phyloP scores from a whole-genome alignment of 2,888 invertebrate species.

The Cryptocephalus moraei region DNA sequence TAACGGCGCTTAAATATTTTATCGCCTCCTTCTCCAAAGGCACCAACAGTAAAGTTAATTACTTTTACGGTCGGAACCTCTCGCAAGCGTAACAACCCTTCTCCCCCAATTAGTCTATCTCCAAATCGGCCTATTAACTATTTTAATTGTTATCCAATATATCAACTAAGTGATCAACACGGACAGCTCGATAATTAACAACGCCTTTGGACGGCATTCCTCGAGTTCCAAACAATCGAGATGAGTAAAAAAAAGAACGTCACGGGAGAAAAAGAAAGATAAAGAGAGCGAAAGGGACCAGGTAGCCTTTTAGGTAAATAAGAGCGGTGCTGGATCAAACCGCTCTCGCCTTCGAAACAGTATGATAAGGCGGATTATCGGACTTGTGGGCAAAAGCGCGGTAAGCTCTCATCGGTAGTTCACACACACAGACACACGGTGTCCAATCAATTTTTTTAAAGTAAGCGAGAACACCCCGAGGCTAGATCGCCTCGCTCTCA shows the following conservation, averaged over 20 bases:
- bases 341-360: too few species aligned
- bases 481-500: too few species aligned
- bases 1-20: too few species aligned
- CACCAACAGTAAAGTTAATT: too few species aligned
- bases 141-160: slow-evolving; percentile 13
- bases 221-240: slow-evolving; percentile 7
- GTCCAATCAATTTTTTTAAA: too few species aligned
- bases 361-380: too few species aligned
- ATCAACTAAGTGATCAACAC: slow-evolving; percentile 5
- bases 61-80: not conserved
- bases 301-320: slow-evolving; percentile 15
- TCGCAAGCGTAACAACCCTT: slow-evolving; percentile 6
- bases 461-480: too few species aligned
- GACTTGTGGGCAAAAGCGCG: too few species aligned
- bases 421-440: too few species aligned
- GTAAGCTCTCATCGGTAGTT: too few species aligned
- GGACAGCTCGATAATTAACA: slow-evolving; percentile 8
- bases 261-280: not conserved
- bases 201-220: slow-evolving; percentile 11
- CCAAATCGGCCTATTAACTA: slow-evolving; percentile 8
- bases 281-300: slow-evolving; percentile 9
- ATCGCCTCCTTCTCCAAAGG: too few species aligned
- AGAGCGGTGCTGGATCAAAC: too few species aligned
- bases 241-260: not conserved
- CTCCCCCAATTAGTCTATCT: slow-evolving; percentile 10